A percentile compares a stretch with the other conserved stretches of the same genome.
Conservation (phyloP, 2,797 vertebrate genomes). For the Xenops minutus region DNA sequence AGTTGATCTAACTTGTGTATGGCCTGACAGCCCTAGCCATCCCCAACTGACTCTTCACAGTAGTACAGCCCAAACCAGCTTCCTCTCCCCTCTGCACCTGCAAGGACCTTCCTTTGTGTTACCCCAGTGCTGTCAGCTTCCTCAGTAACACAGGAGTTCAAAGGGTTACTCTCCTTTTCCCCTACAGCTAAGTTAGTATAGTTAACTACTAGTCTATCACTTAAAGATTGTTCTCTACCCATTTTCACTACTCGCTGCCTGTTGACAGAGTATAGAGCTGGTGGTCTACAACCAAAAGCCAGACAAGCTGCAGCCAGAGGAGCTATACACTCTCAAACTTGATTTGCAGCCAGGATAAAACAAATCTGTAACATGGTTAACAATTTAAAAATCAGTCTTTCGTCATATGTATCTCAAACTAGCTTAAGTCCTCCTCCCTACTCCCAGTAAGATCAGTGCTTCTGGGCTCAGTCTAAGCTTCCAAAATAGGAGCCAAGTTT, state of each 20-base stretch:
- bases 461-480: neutral
- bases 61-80: neutral
- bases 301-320: neutral
- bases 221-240: neutral
- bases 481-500: neutral
- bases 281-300: neutral
- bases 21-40: neutral
- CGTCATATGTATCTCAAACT: neutral
- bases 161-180: neutral
- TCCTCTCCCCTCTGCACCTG: neutral
- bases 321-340: neutral
- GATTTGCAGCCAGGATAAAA: neutral
- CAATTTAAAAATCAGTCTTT: neutral
- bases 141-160: neutral
- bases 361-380: neutral
- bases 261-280: neutral
- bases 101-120: accelerated
- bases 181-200: neutral
- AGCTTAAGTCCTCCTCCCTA: neutral
- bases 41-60: neutral
- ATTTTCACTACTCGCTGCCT: neutral
- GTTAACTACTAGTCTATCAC: neutral
- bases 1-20: neutral
- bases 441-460: neutral
- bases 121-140: neutral